phyloP scores from a whole-genome alignment of 2,797 vertebrate species.

The Eleutherodactylus coqui region DNA sequence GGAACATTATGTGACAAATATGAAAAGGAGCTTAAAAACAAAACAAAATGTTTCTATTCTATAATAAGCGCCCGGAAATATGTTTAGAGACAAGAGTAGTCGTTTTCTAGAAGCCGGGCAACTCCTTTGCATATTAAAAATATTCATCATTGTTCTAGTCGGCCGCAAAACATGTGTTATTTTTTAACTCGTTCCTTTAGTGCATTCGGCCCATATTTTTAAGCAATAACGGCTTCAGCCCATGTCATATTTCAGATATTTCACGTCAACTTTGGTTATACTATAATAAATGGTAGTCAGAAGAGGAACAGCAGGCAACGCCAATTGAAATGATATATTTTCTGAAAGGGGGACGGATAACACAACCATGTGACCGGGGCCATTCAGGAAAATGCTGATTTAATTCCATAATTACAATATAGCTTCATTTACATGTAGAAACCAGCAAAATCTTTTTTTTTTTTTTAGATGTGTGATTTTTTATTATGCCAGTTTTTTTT shows the following conservation, averaged over 20 bases:
- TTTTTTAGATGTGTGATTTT: neutral
- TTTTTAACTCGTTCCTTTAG: neutral
- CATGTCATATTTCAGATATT: slow-evolving; percentile 18
- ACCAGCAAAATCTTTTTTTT: neutral
- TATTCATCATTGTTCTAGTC: neutral
- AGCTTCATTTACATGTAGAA: slow-evolving; percentile 8
- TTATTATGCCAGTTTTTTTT: neutral
- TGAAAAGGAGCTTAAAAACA: neutral
- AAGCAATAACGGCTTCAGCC: neutral
- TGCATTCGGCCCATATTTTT: neutral
- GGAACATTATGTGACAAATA: neutral
- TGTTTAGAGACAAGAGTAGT: neutral
- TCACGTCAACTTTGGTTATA: neutral
- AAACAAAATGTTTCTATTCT: neutral
- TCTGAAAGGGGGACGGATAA: slow-evolving; percentile 18
- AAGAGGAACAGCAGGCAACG: neutral
- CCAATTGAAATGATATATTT: slow-evolving; percentile 25
- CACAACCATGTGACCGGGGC: slow-evolving; percentile 20
- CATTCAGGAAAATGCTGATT: slow-evolving; percentile 20
- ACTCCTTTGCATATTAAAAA: slow-evolving; percentile 4
- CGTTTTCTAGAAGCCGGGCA: neutral
- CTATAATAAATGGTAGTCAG: slow-evolving; percentile 1
- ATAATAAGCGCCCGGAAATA: no score
- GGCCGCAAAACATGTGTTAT: neutral
- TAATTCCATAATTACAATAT: slow-evolving; percentile 30